These are phyloP conservation scores for Lepidostoma basale DNA, from an alignment of 1,140 invertebrate genomes.

Conservation along the genomic window DNA sequence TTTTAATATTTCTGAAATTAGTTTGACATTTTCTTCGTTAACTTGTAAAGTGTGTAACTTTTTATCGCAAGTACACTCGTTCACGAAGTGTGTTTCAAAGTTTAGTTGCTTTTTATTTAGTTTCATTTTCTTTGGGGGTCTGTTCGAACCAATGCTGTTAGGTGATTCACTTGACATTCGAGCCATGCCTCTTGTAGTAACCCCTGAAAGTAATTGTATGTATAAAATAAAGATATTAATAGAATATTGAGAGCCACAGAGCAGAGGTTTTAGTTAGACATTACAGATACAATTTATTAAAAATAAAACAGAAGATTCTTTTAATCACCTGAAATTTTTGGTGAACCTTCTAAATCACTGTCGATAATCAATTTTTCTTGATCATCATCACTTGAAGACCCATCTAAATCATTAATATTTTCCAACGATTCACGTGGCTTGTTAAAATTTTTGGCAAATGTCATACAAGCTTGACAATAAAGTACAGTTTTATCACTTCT, in stretches of 20 bases:
- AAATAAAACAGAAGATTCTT: not conserved
- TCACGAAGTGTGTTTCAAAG: not conserved
- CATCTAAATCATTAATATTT: not conserved
- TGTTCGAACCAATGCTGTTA: not conserved
- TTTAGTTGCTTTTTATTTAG: not conserved
- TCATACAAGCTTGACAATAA: not conserved
- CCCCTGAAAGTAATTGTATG: conserved; percentile 2
- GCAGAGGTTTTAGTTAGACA: not conserved
- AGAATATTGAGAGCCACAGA: not conserved
- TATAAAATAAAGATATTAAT: not conserved
- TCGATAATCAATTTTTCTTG: not conserved
- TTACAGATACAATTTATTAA: not conserved
- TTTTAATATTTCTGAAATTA: not conserved
- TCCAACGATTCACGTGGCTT: not conserved
- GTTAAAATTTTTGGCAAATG: conserved; percentile 1
- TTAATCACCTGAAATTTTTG: not conserved
- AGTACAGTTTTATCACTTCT: not conserved
- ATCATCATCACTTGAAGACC: not conserved
- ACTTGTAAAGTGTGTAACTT: not conserved
- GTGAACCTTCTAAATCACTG: not conserved
- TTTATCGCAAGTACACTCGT: conserved; percentile 5
- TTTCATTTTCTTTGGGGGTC: not conserved
- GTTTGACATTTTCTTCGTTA: not conserved
- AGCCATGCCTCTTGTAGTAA: conserved; percentile 28
- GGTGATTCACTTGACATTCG: not conserved